Base-by-base conservation (phyloP, 2,888 invertebrate species). In the Rambutsinella grinnellia region DNA sequence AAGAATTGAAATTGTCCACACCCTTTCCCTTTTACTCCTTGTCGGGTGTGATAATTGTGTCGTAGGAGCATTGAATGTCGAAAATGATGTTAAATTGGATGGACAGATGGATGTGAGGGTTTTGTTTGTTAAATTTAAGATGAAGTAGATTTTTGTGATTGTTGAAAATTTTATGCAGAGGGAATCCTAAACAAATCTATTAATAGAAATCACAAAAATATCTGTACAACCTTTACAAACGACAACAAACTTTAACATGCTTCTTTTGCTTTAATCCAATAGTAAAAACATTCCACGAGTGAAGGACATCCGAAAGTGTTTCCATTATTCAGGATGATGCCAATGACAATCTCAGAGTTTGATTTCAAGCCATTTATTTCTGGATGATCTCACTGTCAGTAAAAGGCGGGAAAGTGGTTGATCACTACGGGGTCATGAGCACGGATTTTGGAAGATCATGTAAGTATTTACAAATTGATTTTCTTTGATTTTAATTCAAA, bases 381-480 rank as follows among this genome's bases (percentile, higher is more conserved):
- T 78, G 63, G 71, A 81, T 81, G 81, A 79, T 81, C 71, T 76
- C 81, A 53, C 58, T 81, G 72, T 81, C 81, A 46, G 79, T 81
- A 44, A 76, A 78, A 58, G 81, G 78, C 27, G 76, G 71, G 27
- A 77, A 76, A 75, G 71, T 81, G 57, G 75, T 76, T n/a, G 75
- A 79, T 70, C 79, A 78, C 53, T 79, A 68, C 76, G 81, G 77
- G 47, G 56, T 79, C 74, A 81, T 81, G 79, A 75, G 69, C 60
- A 75, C 81, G 21, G 79, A 81, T 69, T 81, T 78, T 46, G 75
- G 71, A 46, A 5, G 36, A 36, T 57, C 67, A 28, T 47, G 74
- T 71, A 78, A 78, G 71, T 76, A 51, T 17, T 24, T 58, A 21
- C 27, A 19, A 26, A 26, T 5, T 56, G n/a, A 36, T 17, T 17